Percentiles rank a stretch among this genome's conserved stretches.
Conservation (phyloP, 2,113 vertebrate species). For the Rhineura floridana region DNA sequence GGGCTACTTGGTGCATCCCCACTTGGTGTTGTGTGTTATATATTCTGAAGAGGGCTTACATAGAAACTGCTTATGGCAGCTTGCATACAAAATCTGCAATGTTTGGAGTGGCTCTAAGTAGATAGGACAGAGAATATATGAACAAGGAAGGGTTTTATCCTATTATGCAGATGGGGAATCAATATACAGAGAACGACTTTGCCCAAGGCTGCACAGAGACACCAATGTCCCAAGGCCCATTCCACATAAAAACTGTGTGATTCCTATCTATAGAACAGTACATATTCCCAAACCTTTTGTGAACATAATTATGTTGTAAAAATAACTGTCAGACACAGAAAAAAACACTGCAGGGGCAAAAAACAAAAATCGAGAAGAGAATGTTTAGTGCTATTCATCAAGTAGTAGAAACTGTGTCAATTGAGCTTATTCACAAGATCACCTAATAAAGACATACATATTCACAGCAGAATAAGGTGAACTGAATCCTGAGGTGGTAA, state of each 20-base stretch:
- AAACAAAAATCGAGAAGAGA: background rate
- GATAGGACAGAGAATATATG: background rate
- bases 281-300: background rate
- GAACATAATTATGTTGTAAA: background rate
- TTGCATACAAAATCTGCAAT: background rate
- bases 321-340: background rate
- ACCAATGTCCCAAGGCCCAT: background rate
- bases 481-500: background rate
- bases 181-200: background rate
- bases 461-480: background rate
- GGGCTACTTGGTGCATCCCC: too few species aligned
- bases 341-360: background rate
- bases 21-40: too few species aligned
- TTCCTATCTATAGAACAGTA: background rate
- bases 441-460: background rate
- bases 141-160: background rate
- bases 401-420: background rate
- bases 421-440: background rate
- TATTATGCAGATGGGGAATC: background rate
- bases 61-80: background rate
- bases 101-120: background rate
- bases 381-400: background rate
- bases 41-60: background rate
- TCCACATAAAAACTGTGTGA: background rate
- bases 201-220: background rate